These are phyloP conservation scores for Lepidocolaptes lacrymiger DNA, from an alignment of 2,797 vertebrate species.

Conservation along the genomic window DNA sequence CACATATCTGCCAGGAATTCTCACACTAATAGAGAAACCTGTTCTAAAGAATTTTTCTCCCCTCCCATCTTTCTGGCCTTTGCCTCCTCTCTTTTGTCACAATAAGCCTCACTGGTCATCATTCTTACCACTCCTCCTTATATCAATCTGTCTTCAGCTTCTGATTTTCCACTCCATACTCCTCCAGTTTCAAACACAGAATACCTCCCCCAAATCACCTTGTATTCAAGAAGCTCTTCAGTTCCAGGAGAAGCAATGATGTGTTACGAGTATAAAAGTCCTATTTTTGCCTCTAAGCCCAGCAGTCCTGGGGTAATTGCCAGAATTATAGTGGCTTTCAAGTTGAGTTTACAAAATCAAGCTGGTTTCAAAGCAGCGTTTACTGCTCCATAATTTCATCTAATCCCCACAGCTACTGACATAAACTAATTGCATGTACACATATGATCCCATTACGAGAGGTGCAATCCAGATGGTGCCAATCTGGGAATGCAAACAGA, in stretches of 20 bases:
- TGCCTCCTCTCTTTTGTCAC: neutral
- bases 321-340: constrained; percentile 32
- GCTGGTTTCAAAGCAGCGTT: constrained; percentile 47
- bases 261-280: neutral
- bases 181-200: neutral
- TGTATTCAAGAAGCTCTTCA: neutral
- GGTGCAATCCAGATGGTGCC: constrained; percentile 64
- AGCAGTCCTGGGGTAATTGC: constrained; percentile 8
- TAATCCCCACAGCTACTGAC: constrained; percentile 59
- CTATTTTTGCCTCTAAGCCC: neutral
- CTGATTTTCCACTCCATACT: neutral
- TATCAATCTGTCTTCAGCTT: neutral
- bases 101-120: neutral
- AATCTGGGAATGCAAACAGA: constrained; percentile 17
- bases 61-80: neutral
- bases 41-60: neutral
- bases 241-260: neutral
- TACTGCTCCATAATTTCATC: constrained; percentile 46
- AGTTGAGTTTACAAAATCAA: constrained; percentile 55
- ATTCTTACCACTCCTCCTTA: neutral
- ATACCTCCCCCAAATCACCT: neutral
- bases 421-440: constrained; percentile 62
- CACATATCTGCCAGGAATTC: neutral
- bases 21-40: neutral
- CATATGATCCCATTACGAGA: constrained; percentile 50